These are phyloP conservation scores for Kradibia gibbosae DNA, from an alignment of 1,140 invertebrate genomes.

Conservation along the genomic window DNA sequence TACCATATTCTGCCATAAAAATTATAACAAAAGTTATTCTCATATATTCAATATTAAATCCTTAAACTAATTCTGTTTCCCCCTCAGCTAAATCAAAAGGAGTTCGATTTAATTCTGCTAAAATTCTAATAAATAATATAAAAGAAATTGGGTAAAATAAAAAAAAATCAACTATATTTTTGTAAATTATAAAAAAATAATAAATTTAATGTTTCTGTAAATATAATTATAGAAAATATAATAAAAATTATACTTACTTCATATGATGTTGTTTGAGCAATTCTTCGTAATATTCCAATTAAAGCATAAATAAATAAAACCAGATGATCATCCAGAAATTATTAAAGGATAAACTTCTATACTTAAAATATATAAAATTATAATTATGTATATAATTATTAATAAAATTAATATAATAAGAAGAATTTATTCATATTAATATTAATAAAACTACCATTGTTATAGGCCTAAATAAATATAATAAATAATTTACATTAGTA, in stretches of 20 bases:
- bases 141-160: slow-evolving; percentile 72
- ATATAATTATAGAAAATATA: slow-evolving; percentile 65
- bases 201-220: slow-evolving; percentile 63
- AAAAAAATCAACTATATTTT: slow-evolving; percentile 71
- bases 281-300: neutral
- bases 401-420: neutral
- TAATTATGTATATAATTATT: neutral
- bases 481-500: slow-evolving; percentile 72
- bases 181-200: slow-evolving; percentile 63
- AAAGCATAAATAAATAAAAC: neutral
- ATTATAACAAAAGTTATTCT: slow-evolving; percentile 80
- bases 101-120: slow-evolving; percentile 82
- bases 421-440: neutral
- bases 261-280: slow-evolving; percentile 17
- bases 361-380: neutral
- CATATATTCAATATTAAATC: slow-evolving; percentile 84
- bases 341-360: neutral
- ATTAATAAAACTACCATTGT: slow-evolving; percentile 10
- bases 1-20: slow-evolving; percentile 82
- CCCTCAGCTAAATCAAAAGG: slow-evolving; percentile 86
- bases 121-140: slow-evolving; percentile 74
- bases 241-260: slow-evolving; percentile 20
- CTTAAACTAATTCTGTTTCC: slow-evolving; percentile 83
- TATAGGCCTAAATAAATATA: slow-evolving; percentile 63
- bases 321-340: neutral